phyloP scores from a whole-genome alignment of 2,797 vertebrate species.

The Sarcophilus harrisii region DNA sequence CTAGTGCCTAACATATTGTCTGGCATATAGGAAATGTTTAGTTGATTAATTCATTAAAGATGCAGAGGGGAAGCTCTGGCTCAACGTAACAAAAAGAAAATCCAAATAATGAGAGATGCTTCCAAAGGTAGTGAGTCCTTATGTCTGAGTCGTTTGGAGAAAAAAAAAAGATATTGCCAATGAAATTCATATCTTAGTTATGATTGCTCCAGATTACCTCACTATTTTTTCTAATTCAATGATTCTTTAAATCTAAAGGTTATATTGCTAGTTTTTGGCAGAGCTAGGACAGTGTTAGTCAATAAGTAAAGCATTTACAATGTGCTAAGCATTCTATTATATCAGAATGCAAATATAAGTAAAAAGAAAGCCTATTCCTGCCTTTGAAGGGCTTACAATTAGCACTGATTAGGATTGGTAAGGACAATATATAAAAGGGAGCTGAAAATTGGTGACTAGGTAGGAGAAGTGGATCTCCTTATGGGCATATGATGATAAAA shows the following conservation, averaged over 20 bases:
- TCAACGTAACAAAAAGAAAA: too few species aligned
- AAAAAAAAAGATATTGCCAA: not conserved
- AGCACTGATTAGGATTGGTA: not conserved
- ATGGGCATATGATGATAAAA: slow-evolving; percentile 60
- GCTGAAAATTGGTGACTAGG: not conserved
- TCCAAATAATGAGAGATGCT: too few species aligned
- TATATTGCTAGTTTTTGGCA: not conserved
- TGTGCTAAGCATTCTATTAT: not conserved
- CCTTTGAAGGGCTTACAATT: not conserved
- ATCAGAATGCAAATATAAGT: not conserved
- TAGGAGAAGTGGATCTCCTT: not conserved
- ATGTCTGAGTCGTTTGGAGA: too few species aligned
- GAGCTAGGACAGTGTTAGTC: not conserved
- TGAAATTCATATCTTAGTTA: not conserved
- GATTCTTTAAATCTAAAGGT: not conserved
- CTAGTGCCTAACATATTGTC: not conserved
- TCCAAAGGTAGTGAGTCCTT: too few species aligned
- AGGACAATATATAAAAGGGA: too few species aligned
- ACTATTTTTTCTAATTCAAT: not conserved
- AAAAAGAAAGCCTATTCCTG: not conserved
- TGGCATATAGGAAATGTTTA: too few species aligned
- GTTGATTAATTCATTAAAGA: too few species aligned
- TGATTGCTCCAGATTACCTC: not conserved
- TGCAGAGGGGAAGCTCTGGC: too few species aligned
- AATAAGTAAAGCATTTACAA: not conserved